phyloP scores from a whole-genome alignment of 2,113 vertebrate species.

The Trinectes maculatus region DNA sequence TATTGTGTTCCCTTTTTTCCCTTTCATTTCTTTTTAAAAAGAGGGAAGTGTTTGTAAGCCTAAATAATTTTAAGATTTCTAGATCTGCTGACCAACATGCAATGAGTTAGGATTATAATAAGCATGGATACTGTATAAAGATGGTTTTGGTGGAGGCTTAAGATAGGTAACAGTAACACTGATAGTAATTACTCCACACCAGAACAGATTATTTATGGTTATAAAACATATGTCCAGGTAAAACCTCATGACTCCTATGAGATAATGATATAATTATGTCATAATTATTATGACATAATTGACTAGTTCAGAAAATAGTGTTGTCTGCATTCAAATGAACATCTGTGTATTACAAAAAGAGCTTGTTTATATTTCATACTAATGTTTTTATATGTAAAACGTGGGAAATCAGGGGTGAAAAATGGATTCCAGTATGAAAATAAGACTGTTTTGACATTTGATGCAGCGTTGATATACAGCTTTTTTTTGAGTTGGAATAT shows the following conservation, averaged over 20 bases:
- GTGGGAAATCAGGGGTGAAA: conserved; percentile 70
- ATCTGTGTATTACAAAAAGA: conserved; percentile 81
- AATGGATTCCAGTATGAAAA: conserved; percentile 46
- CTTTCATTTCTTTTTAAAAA: conserved; percentile 70
- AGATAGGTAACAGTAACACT: conserved; percentile 10
- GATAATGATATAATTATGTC: too few relatives aligned
- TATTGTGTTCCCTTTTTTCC: conserved; percentile 77
- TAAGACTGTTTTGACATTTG: conserved; percentile 62
- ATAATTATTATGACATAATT: too few relatives aligned
- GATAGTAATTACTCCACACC: conserved; percentile 41
- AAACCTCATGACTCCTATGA: conserved; percentile 17
- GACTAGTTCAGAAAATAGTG: conserved; percentile 83
- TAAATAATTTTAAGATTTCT: conserved; percentile 82
- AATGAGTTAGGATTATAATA: conserved; percentile 58
- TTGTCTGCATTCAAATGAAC: conserved; percentile 84
- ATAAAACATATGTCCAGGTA: conserved; percentile 77
- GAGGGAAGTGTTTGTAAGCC: conserved; percentile 81
- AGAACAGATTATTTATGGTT: conserved; percentile 82
- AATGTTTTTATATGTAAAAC: conserved; percentile 89
- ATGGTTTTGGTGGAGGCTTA: conserved; percentile 24
- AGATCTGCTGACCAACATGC: conserved; percentile 84
- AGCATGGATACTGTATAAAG: conserved; percentile 26
- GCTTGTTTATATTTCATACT: conserved; percentile 96
- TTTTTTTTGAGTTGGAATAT: conserved; percentile 37
- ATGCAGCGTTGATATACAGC: conserved; percentile 61